Percentiles rank a stretch among this genome's conserved stretches.
Evolutionary conservation across 2,797 vertebrate genomes (phyloP).

Genomic region (Enteromius mattozi): DNA sequence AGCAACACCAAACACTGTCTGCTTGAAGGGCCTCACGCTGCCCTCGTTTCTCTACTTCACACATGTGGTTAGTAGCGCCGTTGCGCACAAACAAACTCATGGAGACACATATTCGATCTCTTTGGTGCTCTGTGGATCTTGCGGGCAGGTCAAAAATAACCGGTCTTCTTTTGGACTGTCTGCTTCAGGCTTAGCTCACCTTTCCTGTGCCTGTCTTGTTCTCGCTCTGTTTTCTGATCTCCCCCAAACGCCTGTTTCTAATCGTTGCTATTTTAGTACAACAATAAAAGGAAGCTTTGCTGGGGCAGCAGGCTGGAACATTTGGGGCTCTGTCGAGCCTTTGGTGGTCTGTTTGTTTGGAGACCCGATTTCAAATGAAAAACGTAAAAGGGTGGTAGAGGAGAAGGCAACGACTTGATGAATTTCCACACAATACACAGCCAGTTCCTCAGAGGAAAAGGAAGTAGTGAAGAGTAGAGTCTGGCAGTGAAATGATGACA

Average conservation of each 20-base stretch:
- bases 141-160: slow-evolving; percentile 29
- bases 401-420: slow-evolving; percentile 8
- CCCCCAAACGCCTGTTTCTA: slow-evolving; percentile 54
- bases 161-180: slow-evolving; percentile 14
- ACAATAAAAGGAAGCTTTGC: slow-evolving; percentile 71
- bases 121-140: background rate
- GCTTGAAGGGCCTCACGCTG: background rate
- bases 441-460: slow-evolving; percentile 55
- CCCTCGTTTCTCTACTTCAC: slow-evolving; percentile 9
- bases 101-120: slow-evolving; percentile 4
- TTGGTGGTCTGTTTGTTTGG: slow-evolving; percentile 33
- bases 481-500: slow-evolving; percentile 25
- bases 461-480: slow-evolving; percentile 34
- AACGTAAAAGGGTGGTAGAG: slow-evolving; percentile 14
- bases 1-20: background rate
- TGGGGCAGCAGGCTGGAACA: slow-evolving; percentile 57
- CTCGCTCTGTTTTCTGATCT: background rate
- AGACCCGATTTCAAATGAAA: slow-evolving; percentile 34
- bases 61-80: slow-evolving; percentile 35
- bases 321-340: slow-evolving; percentile 18
- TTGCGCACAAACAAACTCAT: slow-evolving; percentile 21
- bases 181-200: background rate
- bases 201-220: background rate
- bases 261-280: slow-evolving; percentile 66
- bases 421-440: slow-evolving; percentile 43